Percentiles rank a stretch among this genome's conserved stretches.
phyloP scores from a whole-genome alignment of 2,113 vertebrate genomes.

The Oenanthe oenanthe region DNA sequence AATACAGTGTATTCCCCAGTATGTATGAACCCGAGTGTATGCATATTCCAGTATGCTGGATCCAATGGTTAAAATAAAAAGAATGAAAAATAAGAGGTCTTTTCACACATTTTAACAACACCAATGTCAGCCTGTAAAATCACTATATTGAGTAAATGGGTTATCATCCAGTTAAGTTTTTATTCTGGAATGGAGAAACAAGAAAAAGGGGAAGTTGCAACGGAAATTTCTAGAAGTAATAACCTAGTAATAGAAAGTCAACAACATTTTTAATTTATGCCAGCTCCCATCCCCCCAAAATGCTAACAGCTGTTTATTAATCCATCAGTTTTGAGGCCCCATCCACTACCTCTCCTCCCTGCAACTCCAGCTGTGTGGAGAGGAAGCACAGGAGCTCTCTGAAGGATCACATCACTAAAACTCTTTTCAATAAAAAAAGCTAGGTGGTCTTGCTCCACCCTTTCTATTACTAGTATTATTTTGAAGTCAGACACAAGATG shows the following conservation, averaged over 20 bases:
- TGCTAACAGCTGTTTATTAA: neutral
- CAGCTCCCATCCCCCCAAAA: neutral
- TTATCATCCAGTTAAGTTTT: neutral
- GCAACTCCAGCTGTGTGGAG: neutral
- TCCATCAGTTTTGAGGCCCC: neutral
- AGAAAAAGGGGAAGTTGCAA: neutral
- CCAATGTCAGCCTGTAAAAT: neutral
- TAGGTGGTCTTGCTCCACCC: neutral
- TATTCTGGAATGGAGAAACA: neutral
- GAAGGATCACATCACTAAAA: neutral
- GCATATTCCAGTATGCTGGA: neutral
- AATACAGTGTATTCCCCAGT: neutral
- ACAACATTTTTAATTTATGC: neutral
- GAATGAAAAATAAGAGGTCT: neutral
- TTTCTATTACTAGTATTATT: neutral
- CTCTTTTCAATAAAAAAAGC: too few relatives aligned
- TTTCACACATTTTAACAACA: neutral
- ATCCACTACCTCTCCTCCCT: neutral
- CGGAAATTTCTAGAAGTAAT: neutral
- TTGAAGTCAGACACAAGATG: neutral
- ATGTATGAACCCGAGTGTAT: neutral
- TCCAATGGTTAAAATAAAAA: neutral
- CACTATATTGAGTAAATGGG: accelerated
- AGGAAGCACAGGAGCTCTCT: neutral
- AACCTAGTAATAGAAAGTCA: neutral